phyloP scores from a whole-genome alignment of 2,113 vertebrate genomes.

The Stomatorhinus ivindoensis region DNA sequence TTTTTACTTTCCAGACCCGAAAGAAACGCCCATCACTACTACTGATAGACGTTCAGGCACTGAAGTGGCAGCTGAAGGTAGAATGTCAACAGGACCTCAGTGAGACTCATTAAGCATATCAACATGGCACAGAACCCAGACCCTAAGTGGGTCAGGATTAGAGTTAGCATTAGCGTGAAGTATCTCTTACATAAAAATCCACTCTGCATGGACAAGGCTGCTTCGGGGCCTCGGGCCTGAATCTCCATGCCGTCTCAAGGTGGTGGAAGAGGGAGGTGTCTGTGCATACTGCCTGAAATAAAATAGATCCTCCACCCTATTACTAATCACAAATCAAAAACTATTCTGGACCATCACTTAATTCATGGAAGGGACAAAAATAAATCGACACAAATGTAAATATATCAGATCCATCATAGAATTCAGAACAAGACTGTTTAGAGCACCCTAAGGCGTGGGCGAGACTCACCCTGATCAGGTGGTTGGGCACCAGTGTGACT shows the following conservation, averaged over 20 bases:
- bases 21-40: neutral
- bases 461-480: constrained; percentile 58
- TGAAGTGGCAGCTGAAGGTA: constrained; percentile 13
- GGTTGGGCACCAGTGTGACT: constrained; percentile 54
- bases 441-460: neutral
- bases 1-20: neutral
- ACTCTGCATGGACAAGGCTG: constrained; percentile 52
- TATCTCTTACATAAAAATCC: constrained; percentile 59
- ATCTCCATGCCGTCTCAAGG: constrained; percentile 67
- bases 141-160: constrained; percentile 2
- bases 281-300: constrained; percentile 60
- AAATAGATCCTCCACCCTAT: neutral
- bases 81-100: constrained; percentile 17
- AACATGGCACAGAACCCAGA: constrained; percentile 33
- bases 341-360: neutral
- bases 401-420: neutral
- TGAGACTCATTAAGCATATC: neutral
- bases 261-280: constrained; percentile 65
- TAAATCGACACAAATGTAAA: neutral
- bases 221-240: constrained; percentile 47
- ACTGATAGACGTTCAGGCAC: constrained; percentile 6
- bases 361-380: neutral
- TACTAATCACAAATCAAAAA: neutral
- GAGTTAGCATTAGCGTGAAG: neutral
- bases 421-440: neutral